A percentile compares a stretch with the other conserved stretches of the same genome.
These are phyloP conservation scores for Drosophila hawaiiensis DNA, from an alignment of 2,888 invertebrate genomes.

Conservation along the genomic window DNA sequence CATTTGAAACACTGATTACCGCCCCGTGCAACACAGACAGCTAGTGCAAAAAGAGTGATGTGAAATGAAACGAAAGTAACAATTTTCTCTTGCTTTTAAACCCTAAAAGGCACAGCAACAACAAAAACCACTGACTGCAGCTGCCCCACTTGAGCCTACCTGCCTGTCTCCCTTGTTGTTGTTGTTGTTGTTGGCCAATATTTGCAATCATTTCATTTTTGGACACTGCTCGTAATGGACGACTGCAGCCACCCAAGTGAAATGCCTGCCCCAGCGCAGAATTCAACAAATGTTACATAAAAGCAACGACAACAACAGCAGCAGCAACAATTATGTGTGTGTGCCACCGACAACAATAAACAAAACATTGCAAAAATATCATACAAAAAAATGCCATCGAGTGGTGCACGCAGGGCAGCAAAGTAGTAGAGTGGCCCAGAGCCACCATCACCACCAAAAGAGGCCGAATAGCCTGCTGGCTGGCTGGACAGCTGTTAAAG, in stretches of 20 bases:
- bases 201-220: conserved; percentile 75
- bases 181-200: conserved; percentile 31
- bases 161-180: conserved; percentile 16
- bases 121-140: conserved; percentile 20
- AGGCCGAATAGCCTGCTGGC: conserved; percentile 15
- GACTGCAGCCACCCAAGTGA: conserved; percentile 57
- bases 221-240: conserved; percentile 69
- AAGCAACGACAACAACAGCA: conserved; percentile 25
- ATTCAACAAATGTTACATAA: conserved; percentile 67
- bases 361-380: conserved; percentile 69
- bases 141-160: conserved; percentile 31
- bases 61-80: conserved; percentile 76
- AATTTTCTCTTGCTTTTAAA: conserved; percentile 27
- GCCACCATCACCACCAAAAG: conserved; percentile 11
- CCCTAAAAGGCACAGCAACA: conserved; percentile 38
- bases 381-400: conserved; percentile 30
- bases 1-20: conserved; percentile 35
- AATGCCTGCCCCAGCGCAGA: conserved; percentile 74
- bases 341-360: conserved; percentile 72
- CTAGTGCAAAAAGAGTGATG: conserved; percentile 46
- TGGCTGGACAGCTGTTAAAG: conserved; percentile 39
- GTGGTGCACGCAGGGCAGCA: conserved; percentile 18
- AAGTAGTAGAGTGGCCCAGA: conserved; percentile 1
- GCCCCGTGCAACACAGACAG: conserved; percentile 29
- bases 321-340: conserved; percentile 59